phyloP scores from a whole-genome alignment of 2,888 invertebrate species.

The Drosophila neonasuta region DNA sequence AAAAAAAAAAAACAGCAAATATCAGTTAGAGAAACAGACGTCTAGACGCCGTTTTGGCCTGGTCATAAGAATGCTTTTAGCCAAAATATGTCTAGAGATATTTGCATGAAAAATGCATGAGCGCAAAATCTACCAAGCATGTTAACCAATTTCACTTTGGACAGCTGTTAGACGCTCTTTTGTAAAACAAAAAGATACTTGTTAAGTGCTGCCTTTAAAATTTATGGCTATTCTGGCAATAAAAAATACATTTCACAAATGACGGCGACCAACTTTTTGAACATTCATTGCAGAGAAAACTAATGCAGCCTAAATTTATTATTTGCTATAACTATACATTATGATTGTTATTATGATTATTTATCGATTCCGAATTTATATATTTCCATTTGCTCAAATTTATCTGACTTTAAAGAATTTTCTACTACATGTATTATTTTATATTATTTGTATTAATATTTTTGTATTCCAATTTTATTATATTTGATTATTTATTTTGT shows the following conservation, averaged over 20 bases:
- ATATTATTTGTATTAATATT: no score
- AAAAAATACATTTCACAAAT: neutral
- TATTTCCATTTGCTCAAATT: no score
- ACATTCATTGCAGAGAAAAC: no score
- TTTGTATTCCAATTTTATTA: no score
- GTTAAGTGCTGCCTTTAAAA: neutral
- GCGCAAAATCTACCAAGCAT: conserved; percentile 7
- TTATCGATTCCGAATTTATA: no score
- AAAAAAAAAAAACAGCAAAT: conserved; percentile 17
- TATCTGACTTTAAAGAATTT: no score
- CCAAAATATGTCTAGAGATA: conserved; percentile 41
- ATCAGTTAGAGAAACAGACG: conserved; percentile 29
- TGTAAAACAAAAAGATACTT: neutral
- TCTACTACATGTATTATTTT: no score
- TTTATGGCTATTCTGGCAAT: neutral
- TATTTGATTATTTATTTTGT: no score
- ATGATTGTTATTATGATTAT: no score
- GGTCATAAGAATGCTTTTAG: conserved; percentile 51
- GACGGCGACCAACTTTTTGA: no score
- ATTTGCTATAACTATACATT: no score
- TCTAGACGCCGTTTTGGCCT: conserved; percentile 54
- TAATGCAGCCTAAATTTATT: no score
- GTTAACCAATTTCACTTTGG: neutral
- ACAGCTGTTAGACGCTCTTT: conserved; percentile 6
- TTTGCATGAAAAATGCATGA: conserved; percentile 42